These are phyloP conservation scores for Apamea crenata DNA, from an alignment of 2,888 invertebrate genomes.

Conservation along the genomic window DNA sequence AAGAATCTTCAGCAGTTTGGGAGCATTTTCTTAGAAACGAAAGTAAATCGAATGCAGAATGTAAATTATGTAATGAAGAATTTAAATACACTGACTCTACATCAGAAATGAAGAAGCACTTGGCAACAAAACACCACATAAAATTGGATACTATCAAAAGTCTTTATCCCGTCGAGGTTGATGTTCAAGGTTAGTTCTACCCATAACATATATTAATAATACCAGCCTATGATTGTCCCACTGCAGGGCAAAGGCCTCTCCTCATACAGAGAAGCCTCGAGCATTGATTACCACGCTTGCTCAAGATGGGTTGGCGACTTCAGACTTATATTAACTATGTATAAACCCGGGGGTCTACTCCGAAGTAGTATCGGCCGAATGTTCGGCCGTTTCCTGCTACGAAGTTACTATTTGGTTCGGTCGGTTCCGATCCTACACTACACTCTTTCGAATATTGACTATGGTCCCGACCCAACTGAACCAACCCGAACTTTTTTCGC, in stretches of 20 bases:
- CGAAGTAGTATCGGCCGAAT: too few relatives aligned
- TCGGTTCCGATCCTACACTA: too few relatives aligned
- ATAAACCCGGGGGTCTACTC: too few relatives aligned
- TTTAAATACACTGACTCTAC: not conserved
- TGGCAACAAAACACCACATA: not conserved
- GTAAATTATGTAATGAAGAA: constrained; percentile 8
- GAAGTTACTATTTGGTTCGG: too few relatives aligned
- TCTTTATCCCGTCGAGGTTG: not conserved
- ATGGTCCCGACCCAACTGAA: too few relatives aligned
- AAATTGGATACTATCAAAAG: not conserved
- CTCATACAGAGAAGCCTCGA: not conserved
- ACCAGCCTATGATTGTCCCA: not conserved
- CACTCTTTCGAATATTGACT: too few relatives aligned
- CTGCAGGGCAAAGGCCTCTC: not conserved
- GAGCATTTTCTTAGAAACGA: not conserved
- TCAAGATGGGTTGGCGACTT: not conserved
- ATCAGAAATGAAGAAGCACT: not conserved
- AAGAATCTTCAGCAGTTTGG: not conserved
- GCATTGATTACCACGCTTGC: not conserved
- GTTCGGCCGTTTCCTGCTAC: too few relatives aligned
- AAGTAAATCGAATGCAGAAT: not conserved
- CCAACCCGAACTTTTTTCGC: too few relatives aligned
- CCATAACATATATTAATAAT: not conserved
- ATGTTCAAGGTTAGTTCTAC: not conserved
- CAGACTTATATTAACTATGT: not conserved